phyloP scores from a whole-genome alignment of 1,140 invertebrate species.

The Cyphomyrmex costatus region DNA sequence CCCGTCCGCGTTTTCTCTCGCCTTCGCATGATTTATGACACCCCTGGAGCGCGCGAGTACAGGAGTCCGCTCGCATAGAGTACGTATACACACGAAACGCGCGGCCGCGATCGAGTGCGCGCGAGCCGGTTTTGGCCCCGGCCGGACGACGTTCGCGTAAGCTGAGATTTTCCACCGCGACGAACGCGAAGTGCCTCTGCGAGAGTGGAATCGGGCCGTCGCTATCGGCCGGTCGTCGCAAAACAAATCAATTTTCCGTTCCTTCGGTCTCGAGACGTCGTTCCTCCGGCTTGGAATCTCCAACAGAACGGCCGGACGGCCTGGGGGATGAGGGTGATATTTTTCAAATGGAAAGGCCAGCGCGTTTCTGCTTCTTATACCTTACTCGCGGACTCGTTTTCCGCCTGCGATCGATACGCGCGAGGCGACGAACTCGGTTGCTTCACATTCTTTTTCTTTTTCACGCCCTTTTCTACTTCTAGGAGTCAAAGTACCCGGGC shows the following conservation, averaged over 20 bases:
- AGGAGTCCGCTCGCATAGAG: slow-evolving; percentile 13
- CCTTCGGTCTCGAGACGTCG: not conserved
- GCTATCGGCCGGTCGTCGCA: not conserved
- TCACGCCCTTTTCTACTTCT: too few species aligned
- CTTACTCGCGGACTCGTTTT: slow-evolving; percentile 22
- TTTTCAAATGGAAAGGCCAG: slow-evolving; percentile 30
- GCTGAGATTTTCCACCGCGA: slow-evolving; percentile 56
- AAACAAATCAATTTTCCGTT: slow-evolving; percentile 64
- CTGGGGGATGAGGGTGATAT: slow-evolving; percentile 24
- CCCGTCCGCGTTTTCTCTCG: slow-evolving; percentile 45
- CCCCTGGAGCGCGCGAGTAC: slow-evolving; percentile 32
- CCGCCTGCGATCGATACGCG: slow-evolving; percentile 21
- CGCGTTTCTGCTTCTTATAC: slow-evolving; percentile 20
- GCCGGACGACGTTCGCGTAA: slow-evolving; percentile 13
- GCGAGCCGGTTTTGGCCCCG: too few species aligned
- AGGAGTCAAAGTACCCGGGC: too few species aligned
- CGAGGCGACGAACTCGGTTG: not conserved
- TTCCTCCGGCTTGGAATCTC: not conserved
- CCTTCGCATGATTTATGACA: slow-evolving; percentile 65
- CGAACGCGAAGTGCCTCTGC: slow-evolving; percentile 18
- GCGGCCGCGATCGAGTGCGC: slow-evolving; percentile 12
- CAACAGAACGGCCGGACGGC: too few species aligned
- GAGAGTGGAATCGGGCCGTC: slow-evolving; percentile 8
- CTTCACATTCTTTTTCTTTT: too few species aligned
- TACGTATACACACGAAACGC: not conserved